These are phyloP conservation scores for Galeruca laticollis DNA, from an alignment of 2,888 invertebrate species.

Conservation along the genomic window DNA sequence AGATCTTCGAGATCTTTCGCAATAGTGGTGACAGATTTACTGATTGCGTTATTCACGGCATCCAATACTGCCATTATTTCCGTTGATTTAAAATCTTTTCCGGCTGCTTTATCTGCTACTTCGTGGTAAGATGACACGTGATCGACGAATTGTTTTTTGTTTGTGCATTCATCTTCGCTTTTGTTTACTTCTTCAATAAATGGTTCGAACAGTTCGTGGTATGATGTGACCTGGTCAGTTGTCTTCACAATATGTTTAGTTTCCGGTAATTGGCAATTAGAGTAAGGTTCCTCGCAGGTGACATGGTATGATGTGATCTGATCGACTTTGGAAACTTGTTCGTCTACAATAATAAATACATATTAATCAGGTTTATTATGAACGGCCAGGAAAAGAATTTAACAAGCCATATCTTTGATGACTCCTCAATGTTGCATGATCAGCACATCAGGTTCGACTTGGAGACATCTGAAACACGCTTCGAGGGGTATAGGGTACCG, in stretches of 20 bases:
- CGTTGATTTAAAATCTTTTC: not conserved
- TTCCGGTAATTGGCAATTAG: not conserved
- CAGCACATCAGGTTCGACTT: no score
- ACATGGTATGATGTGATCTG: not conserved
- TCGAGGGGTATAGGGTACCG: no score
- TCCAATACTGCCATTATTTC: conserved; percentile 7
- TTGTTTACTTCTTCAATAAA: not conserved
- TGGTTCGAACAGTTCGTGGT: not conserved
- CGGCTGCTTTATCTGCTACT: not conserved
- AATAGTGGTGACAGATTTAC: conserved; percentile 1
- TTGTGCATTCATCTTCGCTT: not conserved
- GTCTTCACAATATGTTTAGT: not conserved
- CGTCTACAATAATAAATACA: not conserved
- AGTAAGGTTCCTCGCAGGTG: not conserved
- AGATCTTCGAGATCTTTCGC: not conserved
- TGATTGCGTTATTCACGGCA: not conserved
- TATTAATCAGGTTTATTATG: no score
- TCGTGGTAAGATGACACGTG: not conserved
- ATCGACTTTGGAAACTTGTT: conserved; percentile 2
- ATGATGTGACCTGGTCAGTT: conserved; percentile 7
- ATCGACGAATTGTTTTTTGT: not conserved
- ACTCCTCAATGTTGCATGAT: no score
- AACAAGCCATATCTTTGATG: no score
- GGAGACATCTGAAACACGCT: no score
- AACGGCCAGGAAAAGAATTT: no score